Conservation (phyloP, 2,888 invertebrate genomes). For the Andrena dorsata region DNA sequence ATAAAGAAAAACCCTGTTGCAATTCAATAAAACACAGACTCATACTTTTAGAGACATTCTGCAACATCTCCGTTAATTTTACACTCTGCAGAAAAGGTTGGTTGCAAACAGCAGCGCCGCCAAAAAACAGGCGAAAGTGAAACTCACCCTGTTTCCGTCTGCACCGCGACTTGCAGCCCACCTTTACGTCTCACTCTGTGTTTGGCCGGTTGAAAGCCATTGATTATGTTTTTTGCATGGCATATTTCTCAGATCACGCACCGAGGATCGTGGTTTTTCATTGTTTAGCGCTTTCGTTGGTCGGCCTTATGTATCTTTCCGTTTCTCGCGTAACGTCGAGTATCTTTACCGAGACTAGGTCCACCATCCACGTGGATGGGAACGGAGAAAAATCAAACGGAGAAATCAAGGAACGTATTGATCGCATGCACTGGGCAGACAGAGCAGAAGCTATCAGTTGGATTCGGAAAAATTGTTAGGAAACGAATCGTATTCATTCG, state of each 20-base stretch:
- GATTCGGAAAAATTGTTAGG: constrained; percentile 23
- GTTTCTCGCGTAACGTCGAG: neutral
- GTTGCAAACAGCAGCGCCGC: constrained; percentile 15
- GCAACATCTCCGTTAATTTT: constrained; percentile 11
- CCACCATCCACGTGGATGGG: neutral
- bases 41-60: constrained; percentile 4
- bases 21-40: neutral
- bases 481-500: constrained; percentile 10
- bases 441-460: neutral
- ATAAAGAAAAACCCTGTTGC: too few species aligned
- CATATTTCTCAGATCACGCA: constrained; percentile 33
- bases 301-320: neutral
- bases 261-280: constrained; percentile 10
- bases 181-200: constrained; percentile 18
- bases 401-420: neutral
- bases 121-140: neutral
- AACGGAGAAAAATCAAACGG: neutral
- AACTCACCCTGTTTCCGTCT: neutral
- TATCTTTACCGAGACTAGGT: neutral
- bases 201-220: constrained; percentile 45
- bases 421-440: neutral
- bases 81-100: constrained; percentile 11
- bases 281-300: constrained; percentile 35
- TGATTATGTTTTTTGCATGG: constrained; percentile 50
- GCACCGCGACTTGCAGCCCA: neutral